phyloP scores from a whole-genome alignment of 2,888 invertebrate genomes.

The Cepaea hortensis region DNA sequence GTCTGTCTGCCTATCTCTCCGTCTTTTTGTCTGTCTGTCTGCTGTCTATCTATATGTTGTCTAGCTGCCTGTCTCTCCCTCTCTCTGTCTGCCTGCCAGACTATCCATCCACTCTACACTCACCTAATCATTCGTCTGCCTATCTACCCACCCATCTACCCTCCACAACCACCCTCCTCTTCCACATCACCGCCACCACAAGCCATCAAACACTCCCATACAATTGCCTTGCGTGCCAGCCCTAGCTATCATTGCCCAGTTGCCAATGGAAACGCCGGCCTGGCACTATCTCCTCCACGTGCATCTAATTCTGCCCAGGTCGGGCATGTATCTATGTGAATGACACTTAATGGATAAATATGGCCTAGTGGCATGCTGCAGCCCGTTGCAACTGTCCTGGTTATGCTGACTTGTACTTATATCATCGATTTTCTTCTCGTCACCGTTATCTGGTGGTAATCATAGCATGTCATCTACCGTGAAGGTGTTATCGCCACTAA shows the following conservation, averaged over 20 bases:
- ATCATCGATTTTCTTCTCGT: not conserved
- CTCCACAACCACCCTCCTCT: not conserved
- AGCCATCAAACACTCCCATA: not conserved
- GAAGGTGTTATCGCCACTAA: no score
- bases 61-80: not conserved
- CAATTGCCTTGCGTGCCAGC: not conserved
- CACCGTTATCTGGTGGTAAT: not conserved
- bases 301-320: not conserved
- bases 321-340: not conserved
- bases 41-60: no score
- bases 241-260: not conserved
- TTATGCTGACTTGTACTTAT: not conserved
- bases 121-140: not conserved
- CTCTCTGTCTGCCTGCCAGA: not conserved
- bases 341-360: slow-evolving; percentile 11
- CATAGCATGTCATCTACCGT: not conserved
- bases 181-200: no score
- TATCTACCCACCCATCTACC: not conserved
- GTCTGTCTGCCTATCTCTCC: not conserved
- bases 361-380: not conserved
- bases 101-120: not conserved
- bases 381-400: not conserved
- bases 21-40: not conserved
- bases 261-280: not conserved
- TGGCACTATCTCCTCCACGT: not conserved